Evolutionary conservation across 1,140 invertebrate species (phyloP).

Genomic region (Colletes latitarsis): DNA sequence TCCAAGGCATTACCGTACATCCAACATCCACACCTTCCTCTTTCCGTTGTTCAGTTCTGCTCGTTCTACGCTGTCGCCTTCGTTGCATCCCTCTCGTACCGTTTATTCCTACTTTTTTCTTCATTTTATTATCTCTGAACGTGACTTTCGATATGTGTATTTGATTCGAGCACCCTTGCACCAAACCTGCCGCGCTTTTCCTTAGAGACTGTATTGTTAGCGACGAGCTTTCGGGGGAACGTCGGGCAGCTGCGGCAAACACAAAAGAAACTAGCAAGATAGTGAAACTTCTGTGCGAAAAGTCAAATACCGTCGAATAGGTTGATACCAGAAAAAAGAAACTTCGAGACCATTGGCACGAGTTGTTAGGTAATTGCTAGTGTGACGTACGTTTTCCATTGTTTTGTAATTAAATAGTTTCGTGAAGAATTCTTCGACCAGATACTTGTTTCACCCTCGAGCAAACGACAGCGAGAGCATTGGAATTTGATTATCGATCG

Average conservation of each 20-base stretch:
- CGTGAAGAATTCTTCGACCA: too few species aligned
- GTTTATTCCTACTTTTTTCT: conserved; percentile 29
- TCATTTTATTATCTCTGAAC: not conserved
- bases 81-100: conserved; percentile 1
- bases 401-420: not conserved
- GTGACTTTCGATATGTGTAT: not conserved
- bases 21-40: not conserved
- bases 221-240: conserved; percentile 3
- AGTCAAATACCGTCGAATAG: not conserved
- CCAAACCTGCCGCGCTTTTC: conserved; percentile 13
- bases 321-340: not conserved
- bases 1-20: too few species aligned
- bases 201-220: not conserved
- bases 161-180: conserved; percentile 27
- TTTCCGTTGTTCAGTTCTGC: conserved; percentile 15
- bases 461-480: too few species aligned
- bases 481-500: too few species aligned
- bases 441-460: too few species aligned
- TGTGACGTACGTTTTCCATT: too few species aligned
- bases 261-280: not conserved
- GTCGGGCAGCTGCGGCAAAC: not conserved
- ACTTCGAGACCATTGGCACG: not conserved
- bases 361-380: not conserved
- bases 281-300: not conserved
- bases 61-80: conserved; percentile 23